Percentiles rank a stretch among this genome's conserved stretches.
Evolutionary conservation across 2,113 vertebrate genomes (phyloP).

Genomic region (Istiophorus platypterus): DNA sequence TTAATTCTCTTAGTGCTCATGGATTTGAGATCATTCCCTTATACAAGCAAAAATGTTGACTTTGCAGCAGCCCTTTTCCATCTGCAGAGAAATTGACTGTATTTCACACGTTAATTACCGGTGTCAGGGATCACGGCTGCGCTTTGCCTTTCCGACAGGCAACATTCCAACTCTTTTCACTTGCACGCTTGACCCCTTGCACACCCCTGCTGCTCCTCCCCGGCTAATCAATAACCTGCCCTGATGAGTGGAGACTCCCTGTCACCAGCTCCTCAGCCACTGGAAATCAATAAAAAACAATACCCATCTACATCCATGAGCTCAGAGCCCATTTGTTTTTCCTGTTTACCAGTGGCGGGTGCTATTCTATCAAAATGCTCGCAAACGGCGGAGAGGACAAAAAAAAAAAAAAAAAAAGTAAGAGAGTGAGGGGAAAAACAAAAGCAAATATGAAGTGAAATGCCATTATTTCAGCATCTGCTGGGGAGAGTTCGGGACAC

Average conservation of each 20-base stretch:
- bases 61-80: slow-evolving; percentile 18
- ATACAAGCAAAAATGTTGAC: slow-evolving; percentile 25
- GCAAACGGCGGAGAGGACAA: slow-evolving; percentile 51
- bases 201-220: slow-evolving; percentile 37
- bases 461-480: slow-evolving; percentile 67
- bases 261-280: slow-evolving; percentile 79
- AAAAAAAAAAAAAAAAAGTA: no score
- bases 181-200: slow-evolving; percentile 52
- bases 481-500: slow-evolving; percentile 33
- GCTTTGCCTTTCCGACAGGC: slow-evolving; percentile 26
- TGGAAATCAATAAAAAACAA: slow-evolving; percentile 90
- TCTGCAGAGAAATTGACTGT: slow-evolving; percentile 29
- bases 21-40: neutral
- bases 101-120: slow-evolving; percentile 51
- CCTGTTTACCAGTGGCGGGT: slow-evolving; percentile 77
- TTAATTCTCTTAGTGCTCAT: neutral
- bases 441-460: slow-evolving; percentile 16
- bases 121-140: slow-evolving; percentile 37
- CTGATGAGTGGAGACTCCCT: slow-evolving; percentile 82
- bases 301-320: slow-evolving; percentile 84
- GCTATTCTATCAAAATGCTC: slow-evolving; percentile 82
- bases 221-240: slow-evolving; percentile 68
- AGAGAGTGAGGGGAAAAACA: neutral
- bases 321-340: slow-evolving; percentile 76
- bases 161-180: slow-evolving; percentile 36